A percentile compares a stretch with the other conserved stretches of the same genome.
phyloP scores from a whole-genome alignment of 2,113 vertebrate genomes.

The Empidonax traillii region DNA sequence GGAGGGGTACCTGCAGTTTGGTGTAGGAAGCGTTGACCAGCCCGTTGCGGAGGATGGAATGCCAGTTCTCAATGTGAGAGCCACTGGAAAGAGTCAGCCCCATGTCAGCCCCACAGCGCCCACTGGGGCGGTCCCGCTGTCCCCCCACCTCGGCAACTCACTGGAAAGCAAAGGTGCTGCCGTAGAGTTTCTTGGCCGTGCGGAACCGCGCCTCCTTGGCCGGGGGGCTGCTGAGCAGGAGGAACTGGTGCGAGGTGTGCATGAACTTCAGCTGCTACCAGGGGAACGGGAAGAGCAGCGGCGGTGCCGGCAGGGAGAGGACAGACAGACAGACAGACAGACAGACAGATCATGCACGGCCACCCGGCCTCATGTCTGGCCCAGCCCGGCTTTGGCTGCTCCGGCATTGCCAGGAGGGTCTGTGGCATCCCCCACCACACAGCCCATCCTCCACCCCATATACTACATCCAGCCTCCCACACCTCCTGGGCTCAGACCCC shows the following conservation, averaged over 20 bases:
- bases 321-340: neutral
- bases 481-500: neutral
- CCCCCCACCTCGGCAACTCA: conserved; percentile 64
- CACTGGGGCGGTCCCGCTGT: fast-evolving
- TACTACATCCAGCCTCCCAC: fast-evolving
- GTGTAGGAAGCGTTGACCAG: conserved; percentile 99
- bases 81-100: conserved; percentile 77
- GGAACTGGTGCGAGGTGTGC: conserved; percentile 99
- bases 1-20: conserved; percentile 91
- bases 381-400: neutral
- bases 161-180: conserved; percentile 99
- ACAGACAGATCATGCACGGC: conserved; percentile 65
- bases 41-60: conserved; percentile 98
- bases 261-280: conserved; percentile 99
- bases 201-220: conserved; percentile 98
- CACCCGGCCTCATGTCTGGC: fast-evolving
- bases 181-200: conserved; percentile 97
- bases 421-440: neutral
- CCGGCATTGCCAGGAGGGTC: neutral
- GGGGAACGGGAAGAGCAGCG: conserved; percentile 53
- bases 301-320: neutral
- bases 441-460: neutral
- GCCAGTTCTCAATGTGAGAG: conserved; percentile 99
- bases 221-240: conserved; percentile 97
- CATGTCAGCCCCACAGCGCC: fast-evolving